phyloP scores from a whole-genome alignment of 2,888 invertebrate species.

The Rhorus exstirpatorius region DNA sequence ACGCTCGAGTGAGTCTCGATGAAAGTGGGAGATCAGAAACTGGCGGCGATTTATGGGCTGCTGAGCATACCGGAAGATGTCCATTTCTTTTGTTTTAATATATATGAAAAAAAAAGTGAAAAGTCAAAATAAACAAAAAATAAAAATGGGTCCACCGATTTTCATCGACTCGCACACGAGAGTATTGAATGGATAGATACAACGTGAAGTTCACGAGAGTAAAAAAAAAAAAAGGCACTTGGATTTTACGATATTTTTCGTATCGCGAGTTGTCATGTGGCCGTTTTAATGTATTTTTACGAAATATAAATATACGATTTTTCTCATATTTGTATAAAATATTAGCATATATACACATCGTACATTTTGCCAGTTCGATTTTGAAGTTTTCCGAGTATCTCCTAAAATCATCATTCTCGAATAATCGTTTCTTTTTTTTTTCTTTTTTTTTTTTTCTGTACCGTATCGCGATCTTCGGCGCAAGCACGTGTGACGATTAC shows the following conservation, averaged over 20 bases:
- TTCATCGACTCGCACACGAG: neutral
- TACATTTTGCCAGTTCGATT: neutral
- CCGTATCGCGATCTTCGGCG: neutral
- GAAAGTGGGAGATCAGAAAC: constrained; percentile 71
- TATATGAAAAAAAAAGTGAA: too few relatives aligned
- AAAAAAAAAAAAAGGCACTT: constrained; percentile 18
- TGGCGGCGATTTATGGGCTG: constrained; percentile 52
- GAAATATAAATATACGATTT: constrained; percentile 8
- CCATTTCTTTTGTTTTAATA: constrained; percentile 16
- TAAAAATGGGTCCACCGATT: neutral
- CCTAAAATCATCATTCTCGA: neutral
- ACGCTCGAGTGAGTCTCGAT: constrained; percentile 47
- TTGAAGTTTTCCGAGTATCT: neutral
- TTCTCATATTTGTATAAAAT: neutral
- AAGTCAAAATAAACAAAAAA: too few relatives aligned
- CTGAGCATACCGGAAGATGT: constrained; percentile 39
- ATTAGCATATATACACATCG: constrained; percentile 3
- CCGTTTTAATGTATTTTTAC: neutral
- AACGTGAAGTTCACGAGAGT: neutral
- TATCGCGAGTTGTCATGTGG: constrained; percentile 10
- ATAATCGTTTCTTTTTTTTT: neutral
- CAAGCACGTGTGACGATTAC: constrained; percentile 10
- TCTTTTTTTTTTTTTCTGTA: neutral
- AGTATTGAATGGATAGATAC: constrained; percentile 2
- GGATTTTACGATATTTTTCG: neutral